These are phyloP conservation scores for Drosophila parthenogenetica DNA, from an alignment of 2,888 invertebrate species.

Conservation along the genomic window DNA sequence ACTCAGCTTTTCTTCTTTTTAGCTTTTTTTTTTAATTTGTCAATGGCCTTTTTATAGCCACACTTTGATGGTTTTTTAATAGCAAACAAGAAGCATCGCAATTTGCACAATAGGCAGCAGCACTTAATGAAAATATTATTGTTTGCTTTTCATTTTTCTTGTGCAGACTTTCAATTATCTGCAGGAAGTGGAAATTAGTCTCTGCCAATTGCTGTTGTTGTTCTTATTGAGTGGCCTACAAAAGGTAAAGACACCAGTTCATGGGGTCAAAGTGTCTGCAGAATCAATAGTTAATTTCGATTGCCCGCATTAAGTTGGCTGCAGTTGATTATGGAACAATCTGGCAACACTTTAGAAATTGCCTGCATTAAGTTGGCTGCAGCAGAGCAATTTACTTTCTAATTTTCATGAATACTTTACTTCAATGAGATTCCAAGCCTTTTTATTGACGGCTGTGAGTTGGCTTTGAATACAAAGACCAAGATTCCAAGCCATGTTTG, in stretches of 20 bases:
- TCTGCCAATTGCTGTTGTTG: conserved; percentile 17
- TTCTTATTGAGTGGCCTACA: conserved; percentile 15
- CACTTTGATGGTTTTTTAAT: not conserved
- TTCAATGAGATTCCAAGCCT: not conserved
- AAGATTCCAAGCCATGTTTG: conserved; percentile 37
- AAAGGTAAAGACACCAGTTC: not conserved
- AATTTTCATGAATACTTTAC: not conserved
- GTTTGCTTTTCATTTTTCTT: conserved; percentile 6
- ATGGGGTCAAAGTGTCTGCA: conserved; percentile 4
- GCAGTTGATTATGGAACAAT: not conserved
- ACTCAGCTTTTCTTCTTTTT: not conserved
- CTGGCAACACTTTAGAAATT: not conserved
- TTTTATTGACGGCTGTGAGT: conserved; percentile 12
- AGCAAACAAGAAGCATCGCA: conserved; percentile 1
- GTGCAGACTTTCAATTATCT: conserved; percentile 51
- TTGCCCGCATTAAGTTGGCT: conserved; percentile 6
- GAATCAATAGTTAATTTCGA: not conserved
- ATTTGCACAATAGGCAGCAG: conserved; percentile 5
- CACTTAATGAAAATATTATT: conserved; percentile 16
- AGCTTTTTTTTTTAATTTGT: conserved; percentile 2
- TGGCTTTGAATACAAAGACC: conserved; percentile 29
- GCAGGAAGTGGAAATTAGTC: conserved; percentile 68
- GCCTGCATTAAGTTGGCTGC: not conserved
- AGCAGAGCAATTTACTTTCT: not conserved
- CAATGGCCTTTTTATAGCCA: not conserved